These are phyloP conservation scores for Aspidoscelis tigris DNA, from an alignment of 2,113 vertebrate species.

Conservation along the genomic window DNA sequence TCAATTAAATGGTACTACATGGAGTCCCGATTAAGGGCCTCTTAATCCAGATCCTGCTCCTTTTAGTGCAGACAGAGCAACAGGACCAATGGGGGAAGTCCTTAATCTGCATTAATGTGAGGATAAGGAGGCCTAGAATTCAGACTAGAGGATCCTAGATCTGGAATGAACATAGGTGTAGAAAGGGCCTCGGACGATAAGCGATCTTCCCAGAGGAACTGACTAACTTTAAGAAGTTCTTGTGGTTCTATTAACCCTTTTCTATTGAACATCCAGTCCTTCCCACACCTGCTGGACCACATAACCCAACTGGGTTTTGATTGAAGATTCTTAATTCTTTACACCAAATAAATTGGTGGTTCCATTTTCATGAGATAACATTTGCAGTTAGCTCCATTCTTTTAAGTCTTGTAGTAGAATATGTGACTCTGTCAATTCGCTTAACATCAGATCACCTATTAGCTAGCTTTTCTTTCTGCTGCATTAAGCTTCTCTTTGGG, in stretches of 20 bases:
- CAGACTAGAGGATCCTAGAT: too few species aligned
- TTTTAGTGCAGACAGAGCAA: too few species aligned
- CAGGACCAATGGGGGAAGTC: too few species aligned
- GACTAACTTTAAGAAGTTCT: not conserved
- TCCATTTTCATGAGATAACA: not conserved
- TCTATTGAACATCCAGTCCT: not conserved
- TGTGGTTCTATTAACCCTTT: not conserved
- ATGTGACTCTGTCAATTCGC: not conserved
- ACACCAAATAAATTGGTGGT: not conserved
- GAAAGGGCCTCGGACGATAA: too few species aligned
- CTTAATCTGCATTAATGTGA: too few species aligned
- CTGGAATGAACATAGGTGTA: too few species aligned
- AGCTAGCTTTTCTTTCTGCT: constrained; percentile 2
- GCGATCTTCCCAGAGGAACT: not conserved
- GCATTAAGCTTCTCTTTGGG: constrained; percentile 11
- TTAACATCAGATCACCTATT: constrained; percentile 34
- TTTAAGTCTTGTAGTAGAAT: not conserved
- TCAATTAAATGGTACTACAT: too few species aligned
- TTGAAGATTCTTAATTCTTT: not conserved
- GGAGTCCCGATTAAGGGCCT: too few species aligned
- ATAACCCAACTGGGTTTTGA: not conserved
- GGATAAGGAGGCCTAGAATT: too few species aligned
- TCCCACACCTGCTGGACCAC: not conserved
- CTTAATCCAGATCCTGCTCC: too few species aligned
- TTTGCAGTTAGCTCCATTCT: not conserved